Percentiles rank a stretch among this genome's conserved stretches.
These are phyloP conservation scores for Epizoanthus scotinus DNA, from an alignment of 92 coral and sea anemone species.

Conservation along the genomic window DNA sequence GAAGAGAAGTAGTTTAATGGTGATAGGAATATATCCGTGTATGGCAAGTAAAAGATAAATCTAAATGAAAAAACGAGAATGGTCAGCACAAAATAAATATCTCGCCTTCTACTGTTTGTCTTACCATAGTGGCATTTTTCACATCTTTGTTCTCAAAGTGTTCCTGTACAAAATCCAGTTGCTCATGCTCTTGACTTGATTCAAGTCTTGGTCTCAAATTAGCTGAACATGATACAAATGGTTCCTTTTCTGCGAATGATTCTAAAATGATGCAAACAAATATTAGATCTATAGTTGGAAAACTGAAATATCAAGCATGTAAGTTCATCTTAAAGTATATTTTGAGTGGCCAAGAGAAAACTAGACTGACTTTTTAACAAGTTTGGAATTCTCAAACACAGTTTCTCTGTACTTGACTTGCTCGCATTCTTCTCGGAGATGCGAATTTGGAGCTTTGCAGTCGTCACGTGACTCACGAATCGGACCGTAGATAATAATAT, in stretches of 20 bases:
- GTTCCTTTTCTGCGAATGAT: constrained; percentile 51
- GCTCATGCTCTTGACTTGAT: constrained; percentile 53
- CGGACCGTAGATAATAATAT: too few relatives aligned
- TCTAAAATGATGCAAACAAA: constrained; percentile 17
- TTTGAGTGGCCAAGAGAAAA: too few relatives aligned
- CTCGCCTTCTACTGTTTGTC: background rate
- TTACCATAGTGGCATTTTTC: constrained; percentile 77
- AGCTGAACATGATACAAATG: constrained; percentile 52
- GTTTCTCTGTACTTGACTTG: too few relatives aligned
- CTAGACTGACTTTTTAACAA: too few relatives aligned
- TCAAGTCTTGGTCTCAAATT: constrained; percentile 59
- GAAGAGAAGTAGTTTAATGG: background rate
- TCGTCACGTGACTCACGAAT: too few relatives aligned
- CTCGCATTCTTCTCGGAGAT: too few relatives aligned
- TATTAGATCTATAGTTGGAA: background rate
- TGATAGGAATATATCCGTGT: too few relatives aligned
- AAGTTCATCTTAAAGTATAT: too few relatives aligned
- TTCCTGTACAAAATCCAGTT: constrained; percentile 60
- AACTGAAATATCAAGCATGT: background rate
- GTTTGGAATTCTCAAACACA: too few relatives aligned
- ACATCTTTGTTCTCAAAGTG: constrained; percentile 70
- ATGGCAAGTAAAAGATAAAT: too few relatives aligned
- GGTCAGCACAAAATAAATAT: too few relatives aligned
- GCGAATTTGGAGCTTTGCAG: too few relatives aligned
- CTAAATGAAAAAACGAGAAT: background rate